Percentiles rank a stretch among this genome's conserved stretches.
Conservation (phyloP, 2,797 vertebrate species). For the Poecilia gillii region DNA sequence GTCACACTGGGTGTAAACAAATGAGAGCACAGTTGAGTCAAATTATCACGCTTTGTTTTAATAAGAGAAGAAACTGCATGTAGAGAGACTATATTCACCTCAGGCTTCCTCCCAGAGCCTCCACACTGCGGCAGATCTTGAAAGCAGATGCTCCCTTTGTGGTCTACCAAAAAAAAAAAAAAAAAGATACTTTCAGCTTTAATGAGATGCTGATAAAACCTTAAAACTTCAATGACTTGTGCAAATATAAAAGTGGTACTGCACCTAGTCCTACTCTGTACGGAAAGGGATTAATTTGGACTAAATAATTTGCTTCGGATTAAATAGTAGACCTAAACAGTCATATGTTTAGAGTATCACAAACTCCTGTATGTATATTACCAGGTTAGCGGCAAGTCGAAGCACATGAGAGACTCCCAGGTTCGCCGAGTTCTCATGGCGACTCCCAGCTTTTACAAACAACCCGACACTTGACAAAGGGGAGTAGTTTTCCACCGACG, state of each 20-base stretch:
- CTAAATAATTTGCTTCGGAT: background rate
- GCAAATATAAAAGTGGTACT: background rate
- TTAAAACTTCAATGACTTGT: background rate
- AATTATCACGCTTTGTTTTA: background rate
- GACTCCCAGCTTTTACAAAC: conserved; percentile 92
- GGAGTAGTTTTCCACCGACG: conserved; percentile 91
- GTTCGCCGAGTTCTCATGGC: conserved; percentile 84
- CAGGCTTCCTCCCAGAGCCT: conserved; percentile 88
- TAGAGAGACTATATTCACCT: conserved; percentile 77
- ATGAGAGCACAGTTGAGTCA: conserved; percentile 23
- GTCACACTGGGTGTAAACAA: conserved; percentile 79
- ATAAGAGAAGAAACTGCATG: background rate
- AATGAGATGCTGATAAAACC: background rate
- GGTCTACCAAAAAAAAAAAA: conserved; percentile 75
- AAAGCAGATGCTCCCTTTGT: conserved; percentile 92
- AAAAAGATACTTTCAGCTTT: background rate
- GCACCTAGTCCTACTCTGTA: background rate
- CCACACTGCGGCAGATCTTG: conserved; percentile 89
- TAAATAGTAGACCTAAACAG: background rate
- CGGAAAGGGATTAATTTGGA: background rate
- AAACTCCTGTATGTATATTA: conserved; percentile 66
- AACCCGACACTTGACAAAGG: conserved; percentile 88
- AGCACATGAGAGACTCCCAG: conserved; percentile 90
- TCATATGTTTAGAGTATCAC: background rate
- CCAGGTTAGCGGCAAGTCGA: conserved; percentile 89